phyloP scores from a whole-genome alignment of 92 coral and sea anemone species.

The Epizoanthus illoricatus region DNA sequence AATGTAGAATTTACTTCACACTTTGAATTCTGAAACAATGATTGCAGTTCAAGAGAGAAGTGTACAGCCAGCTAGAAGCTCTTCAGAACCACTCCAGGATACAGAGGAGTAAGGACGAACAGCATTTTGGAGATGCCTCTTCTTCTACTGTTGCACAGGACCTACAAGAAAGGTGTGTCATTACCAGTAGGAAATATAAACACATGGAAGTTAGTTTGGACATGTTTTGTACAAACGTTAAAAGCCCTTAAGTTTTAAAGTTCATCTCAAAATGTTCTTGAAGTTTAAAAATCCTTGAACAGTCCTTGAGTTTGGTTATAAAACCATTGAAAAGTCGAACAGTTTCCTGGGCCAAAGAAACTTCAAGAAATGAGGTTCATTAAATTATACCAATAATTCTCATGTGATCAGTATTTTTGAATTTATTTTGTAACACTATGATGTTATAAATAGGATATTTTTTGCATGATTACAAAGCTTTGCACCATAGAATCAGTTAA shows the following conservation, averaged over 20 bases:
- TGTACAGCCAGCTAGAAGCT: slow-evolving; percentile 69
- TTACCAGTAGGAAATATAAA: too few relatives aligned
- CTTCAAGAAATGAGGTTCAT: too few relatives aligned
- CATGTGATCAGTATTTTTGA: too few relatives aligned
- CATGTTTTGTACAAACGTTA: too few relatives aligned
- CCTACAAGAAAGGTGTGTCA: slow-evolving; percentile 54
- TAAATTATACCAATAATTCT: too few relatives aligned
- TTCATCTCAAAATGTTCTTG: too few relatives aligned
- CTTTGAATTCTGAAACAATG: not conserved
- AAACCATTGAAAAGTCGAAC: too few relatives aligned
- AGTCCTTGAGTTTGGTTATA: too few relatives aligned
- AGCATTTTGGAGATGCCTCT: slow-evolving; percentile 44
- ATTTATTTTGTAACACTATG: not conserved
- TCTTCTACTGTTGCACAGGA: slow-evolving; percentile 64
- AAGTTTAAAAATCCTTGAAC: too few relatives aligned
- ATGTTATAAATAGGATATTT: not conserved
- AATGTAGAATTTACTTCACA: not conserved
- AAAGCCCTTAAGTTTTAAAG: too few relatives aligned
- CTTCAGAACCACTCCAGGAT: slow-evolving; percentile 66
- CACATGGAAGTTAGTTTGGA: too few relatives aligned
- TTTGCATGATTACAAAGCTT: not conserved
- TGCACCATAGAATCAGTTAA: not conserved
- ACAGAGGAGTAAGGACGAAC: slow-evolving; percentile 50
- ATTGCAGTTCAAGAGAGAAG: slow-evolving; percentile 74
- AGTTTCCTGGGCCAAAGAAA: too few relatives aligned